A percentile compares a stretch with the other conserved stretches of the same genome.
Evolutionary conservation across 2,888 invertebrate genomes (phyloP).

Genomic region (Drosophila antonietae): DNA sequence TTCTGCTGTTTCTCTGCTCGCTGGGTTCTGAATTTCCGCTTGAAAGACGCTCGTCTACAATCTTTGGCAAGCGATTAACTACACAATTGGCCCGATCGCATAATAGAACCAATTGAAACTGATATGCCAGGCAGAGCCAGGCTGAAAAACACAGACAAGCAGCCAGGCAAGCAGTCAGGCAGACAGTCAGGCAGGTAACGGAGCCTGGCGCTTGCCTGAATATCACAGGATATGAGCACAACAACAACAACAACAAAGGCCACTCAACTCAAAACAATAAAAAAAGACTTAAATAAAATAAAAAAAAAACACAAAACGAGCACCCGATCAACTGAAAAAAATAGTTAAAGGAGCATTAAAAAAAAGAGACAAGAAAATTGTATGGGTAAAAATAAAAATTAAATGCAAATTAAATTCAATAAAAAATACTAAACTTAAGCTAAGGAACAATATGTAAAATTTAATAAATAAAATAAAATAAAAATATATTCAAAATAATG

Average conservation of each 20-base stretch:
- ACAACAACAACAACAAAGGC: slow-evolving; percentile 18
- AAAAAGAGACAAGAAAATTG: neutral
- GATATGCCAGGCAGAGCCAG: slow-evolving; percentile 32
- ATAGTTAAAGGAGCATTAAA: neutral
- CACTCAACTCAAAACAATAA: slow-evolving; percentile 32
- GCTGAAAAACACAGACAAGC: slow-evolving; percentile 2
- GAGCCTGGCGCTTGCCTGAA: slow-evolving; percentile 61
- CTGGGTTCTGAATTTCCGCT: slow-evolving; percentile 18
- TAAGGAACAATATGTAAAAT: too few relatives aligned
- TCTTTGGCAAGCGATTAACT: slow-evolving; percentile 10
- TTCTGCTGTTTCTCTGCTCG: neutral
- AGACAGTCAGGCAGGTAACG: slow-evolving; percentile 34
- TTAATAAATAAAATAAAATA: too few relatives aligned
- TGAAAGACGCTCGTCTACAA: slow-evolving; percentile 1
- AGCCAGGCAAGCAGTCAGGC: slow-evolving; percentile 17
- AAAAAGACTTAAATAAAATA: neutral
- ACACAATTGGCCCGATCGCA: slow-evolving; percentile 46
- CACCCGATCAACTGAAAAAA: neutral
- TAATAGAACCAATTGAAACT: slow-evolving; percentile 57
- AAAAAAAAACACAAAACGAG: too few relatives aligned
- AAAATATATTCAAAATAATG: neutral
- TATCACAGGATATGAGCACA: slow-evolving; percentile 42
- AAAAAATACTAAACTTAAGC: neutral
- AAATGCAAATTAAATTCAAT: neutral
- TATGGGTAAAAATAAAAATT: neutral